Evolutionary conservation across 2,888 invertebrate genomes (phyloP), one percentile per base, ranked within the genome.

Genomic region (Dioctria rufipes): DNA sequence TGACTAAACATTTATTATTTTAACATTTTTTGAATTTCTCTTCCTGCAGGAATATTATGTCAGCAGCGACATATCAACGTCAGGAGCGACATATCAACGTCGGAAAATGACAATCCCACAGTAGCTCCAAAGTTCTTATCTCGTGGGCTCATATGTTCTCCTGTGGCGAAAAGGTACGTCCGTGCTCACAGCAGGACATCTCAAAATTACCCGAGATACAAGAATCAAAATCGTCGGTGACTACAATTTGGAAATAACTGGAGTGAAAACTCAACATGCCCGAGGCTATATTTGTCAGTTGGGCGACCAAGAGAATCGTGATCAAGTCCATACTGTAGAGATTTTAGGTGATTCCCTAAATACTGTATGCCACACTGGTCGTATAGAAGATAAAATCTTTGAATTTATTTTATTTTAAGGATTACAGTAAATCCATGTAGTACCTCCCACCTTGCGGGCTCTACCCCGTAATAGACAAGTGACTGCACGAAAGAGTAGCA

Each of bases 231-330:
- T 94, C 63, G 93, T 93, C 3, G 93, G 93, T 80, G 93, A 93
- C 2, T 93, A 92, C 86, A 93, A 93, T 85, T 89, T 94, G 81
- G 93, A 93, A 88, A 93, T 94, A 83, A 92, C 92, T 73, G 92
- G 93, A 83, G 92, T 94, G 0, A 92, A 92, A 63, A 93, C 93
- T 0, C 93, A 93, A 89, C 94, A 94, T 85, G 93, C 93, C 0
- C 92, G 92, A 0, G 92, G 93, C 94, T 87, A 92, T n/a, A n/a
- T 94, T 11, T 94, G 94, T 85, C 94, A 94, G 88, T 91, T 94
- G 60, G 93, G 93, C 0, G 93, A 93, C 87, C 91, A 92, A n/a
- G 92, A 92, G 80, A 92, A 92, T 8, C 89, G 92, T 0, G 93
- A 94, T 86, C 94, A 94, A 86, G 92, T 93, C 0, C 94, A 94